These are phyloP conservation scores for Hypothenemus hampei DNA, from an alignment of 1,140 invertebrate species.

Conservation along the genomic window DNA sequence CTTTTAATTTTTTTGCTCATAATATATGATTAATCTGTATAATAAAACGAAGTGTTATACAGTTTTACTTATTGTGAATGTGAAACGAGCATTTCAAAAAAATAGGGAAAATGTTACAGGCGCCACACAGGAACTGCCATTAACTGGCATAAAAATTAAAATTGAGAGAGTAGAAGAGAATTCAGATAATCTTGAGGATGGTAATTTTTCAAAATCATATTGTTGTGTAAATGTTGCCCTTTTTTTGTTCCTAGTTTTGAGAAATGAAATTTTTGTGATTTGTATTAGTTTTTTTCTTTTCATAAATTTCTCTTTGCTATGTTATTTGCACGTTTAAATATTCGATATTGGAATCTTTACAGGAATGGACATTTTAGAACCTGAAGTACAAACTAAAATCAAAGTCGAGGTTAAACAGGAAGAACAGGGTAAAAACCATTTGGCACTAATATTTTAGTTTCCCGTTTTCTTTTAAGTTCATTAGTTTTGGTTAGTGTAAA, in stretches of 20 bases:
- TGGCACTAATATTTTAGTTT: neutral
- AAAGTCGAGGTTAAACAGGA: slow-evolving; percentile 7
- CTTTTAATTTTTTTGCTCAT: no score
- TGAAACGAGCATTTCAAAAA: no score
- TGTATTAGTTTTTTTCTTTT: slow-evolving; percentile 1
- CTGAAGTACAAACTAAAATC: neutral
- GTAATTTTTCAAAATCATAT: slow-evolving; percentile 7
- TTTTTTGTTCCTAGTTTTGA: slow-evolving; percentile 1
- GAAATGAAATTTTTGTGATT: slow-evolving; percentile 8
- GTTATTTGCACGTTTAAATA: neutral
- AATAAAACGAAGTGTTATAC: no score
- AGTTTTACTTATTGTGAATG: no score
- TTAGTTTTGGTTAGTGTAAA: neutral
- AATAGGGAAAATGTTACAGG: slow-evolving; percentile 22
- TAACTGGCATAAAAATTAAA: slow-evolving; percentile 24
- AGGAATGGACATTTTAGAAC: slow-evolving; percentile 13
- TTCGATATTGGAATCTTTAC: slow-evolving; percentile 2
- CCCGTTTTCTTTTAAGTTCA: neutral
- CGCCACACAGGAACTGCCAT: slow-evolving; percentile 1
- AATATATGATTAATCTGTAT: no score
- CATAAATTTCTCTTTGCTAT: neutral
- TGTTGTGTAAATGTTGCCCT: slow-evolving; percentile 5
- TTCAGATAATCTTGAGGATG: no score
- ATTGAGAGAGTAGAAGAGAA: slow-evolving; percentile 9
- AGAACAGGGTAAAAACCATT: slow-evolving; percentile 6